A percentile compares a stretch with the other conserved stretches of the same genome.
Evolutionary conservation across 2,113 vertebrate genomes (phyloP).

Genomic region (Rhinopomastus cyanomelas): DNA sequence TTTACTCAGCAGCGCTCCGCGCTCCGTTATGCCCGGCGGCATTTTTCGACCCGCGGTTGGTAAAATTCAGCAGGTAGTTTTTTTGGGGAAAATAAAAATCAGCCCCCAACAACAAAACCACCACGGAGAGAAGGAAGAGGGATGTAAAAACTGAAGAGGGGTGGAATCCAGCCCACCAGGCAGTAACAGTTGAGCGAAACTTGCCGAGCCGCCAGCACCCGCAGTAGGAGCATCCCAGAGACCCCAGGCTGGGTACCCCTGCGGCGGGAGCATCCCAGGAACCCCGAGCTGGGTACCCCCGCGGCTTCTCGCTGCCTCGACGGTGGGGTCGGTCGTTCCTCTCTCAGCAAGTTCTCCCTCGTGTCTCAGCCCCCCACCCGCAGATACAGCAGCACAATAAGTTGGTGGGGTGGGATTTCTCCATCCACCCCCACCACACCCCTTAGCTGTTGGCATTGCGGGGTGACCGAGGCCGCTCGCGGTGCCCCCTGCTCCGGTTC

Average conservation of each 20-base stretch:
- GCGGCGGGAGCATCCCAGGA: too few species aligned
- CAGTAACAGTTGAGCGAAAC: not conserved
- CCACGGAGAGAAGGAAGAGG: not conserved
- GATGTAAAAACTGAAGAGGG: not conserved
- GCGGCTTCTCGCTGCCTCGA: not conserved
- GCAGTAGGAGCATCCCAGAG: too few species aligned
- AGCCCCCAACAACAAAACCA: not conserved
- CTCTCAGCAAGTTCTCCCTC: conserved; percentile 32
- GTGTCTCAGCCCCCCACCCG: too few species aligned
- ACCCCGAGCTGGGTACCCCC: not conserved
- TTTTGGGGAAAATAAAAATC: too few species aligned
- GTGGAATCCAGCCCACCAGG: not conserved
- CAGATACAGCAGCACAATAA: not conserved
- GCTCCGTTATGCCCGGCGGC: not conserved
- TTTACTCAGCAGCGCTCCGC: conserved; percentile 12
- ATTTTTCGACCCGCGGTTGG: not conserved
- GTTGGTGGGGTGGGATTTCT: not conserved
- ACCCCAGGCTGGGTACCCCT: too few species aligned
- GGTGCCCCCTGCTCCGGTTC: not conserved
- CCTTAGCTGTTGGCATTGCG: not conserved
- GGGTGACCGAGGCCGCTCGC: not conserved
- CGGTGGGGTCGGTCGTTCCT: not conserved
- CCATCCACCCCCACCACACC: too few species aligned
- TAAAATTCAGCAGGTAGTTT: conserved; percentile 27
- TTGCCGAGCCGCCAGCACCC: not conserved